phyloP scores from a whole-genome alignment of 53 echinoderm and acorn worm species.

The Apostichopus leukothele region DNA sequence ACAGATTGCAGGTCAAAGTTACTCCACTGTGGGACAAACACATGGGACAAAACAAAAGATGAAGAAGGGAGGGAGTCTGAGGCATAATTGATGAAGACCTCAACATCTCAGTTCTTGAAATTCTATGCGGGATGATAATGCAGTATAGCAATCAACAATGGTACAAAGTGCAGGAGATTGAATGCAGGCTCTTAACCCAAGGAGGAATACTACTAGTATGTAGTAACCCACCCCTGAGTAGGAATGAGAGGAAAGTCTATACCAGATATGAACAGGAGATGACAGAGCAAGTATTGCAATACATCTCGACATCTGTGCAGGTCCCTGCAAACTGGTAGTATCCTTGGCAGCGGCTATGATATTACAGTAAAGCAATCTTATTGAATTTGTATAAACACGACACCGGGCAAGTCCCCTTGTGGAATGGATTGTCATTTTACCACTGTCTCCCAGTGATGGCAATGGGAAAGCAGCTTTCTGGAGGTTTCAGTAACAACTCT shows the following conservation, averaged over 20 bases:
- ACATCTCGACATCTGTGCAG: not conserved
- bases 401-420: not conserved
- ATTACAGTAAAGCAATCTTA: not conserved
- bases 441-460: not conserved
- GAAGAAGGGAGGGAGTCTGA: no score
- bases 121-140: no score
- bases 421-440: not conserved
- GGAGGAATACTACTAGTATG: not conserved
- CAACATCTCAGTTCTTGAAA: no score
- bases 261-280: conserved; percentile 18
- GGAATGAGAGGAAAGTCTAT: not conserved
- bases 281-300: not conserved
- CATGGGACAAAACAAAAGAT: no score
- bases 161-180: not conserved
- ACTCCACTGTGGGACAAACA: no score
- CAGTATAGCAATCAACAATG: no score
- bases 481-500: not conserved
- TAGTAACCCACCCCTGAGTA: not conserved
- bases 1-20: no score
- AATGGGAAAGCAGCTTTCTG: not conserved
- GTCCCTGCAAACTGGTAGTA: not conserved
- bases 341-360: not conserved
- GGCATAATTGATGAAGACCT: no score
- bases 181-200: not conserved
- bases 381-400: conserved; percentile 11